These are phyloP conservation scores for Sphinx pinastri DNA, from an alignment of 2,888 invertebrate species.

Conservation along the genomic window DNA sequence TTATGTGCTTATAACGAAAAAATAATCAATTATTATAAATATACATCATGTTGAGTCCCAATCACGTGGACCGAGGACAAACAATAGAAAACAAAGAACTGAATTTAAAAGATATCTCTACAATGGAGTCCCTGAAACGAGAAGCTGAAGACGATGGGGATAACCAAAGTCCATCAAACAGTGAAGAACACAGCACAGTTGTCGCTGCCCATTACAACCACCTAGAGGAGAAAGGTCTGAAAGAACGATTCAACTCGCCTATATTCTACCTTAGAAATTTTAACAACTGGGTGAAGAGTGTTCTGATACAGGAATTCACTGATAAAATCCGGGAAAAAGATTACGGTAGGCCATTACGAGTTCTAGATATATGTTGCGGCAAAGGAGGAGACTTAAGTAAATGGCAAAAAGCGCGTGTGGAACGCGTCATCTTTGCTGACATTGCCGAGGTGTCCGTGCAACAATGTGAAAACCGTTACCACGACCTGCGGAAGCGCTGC, in stretches of 20 bases:
- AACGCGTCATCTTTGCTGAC: slow-evolving; percentile 94
- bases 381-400: slow-evolving; percentile 99
- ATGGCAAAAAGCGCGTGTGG: slow-evolving; percentile 93
- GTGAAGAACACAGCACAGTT: slow-evolving; percentile 79
- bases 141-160: slow-evolving; percentile 21
- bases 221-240: slow-evolving; percentile 91
- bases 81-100: not conserved
- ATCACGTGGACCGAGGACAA: not conserved
- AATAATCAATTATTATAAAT: not conserved
- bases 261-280: slow-evolving; percentile 98
- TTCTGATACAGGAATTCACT: slow-evolving; percentile 93
- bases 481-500: slow-evolving; percentile 84
- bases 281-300: slow-evolving; percentile 99
- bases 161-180: slow-evolving; percentile 17
- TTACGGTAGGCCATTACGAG: slow-evolving; percentile 87
- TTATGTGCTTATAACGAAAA: not conserved
- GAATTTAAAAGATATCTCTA: not conserved
- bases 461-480: slow-evolving; percentile 94
- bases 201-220: slow-evolving; percentile 98
- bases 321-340: slow-evolving; percentile 87
- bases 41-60: not conserved
- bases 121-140: not conserved
- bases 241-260: slow-evolving; percentile 92
- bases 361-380: slow-evolving; percentile 98
- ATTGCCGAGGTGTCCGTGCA: slow-evolving; percentile 96